A percentile compares a stretch with the other conserved stretches of the same genome.
Conservation (phyloP, 2,113 vertebrate species). For the Ailuropoda melanoleuca region DNA sequence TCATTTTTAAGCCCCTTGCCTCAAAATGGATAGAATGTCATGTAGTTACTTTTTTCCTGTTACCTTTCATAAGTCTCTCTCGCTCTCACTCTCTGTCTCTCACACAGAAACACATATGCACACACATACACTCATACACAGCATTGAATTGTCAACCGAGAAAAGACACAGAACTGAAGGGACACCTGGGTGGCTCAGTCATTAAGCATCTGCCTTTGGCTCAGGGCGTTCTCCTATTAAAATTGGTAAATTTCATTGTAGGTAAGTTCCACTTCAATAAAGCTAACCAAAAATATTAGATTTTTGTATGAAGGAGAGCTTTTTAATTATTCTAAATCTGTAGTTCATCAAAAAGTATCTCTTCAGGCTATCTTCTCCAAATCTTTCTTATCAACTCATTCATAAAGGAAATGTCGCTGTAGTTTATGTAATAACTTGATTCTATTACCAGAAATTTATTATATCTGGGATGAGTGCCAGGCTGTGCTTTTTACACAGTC, state of each 20-base stretch:
- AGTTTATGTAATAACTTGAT: neutral
- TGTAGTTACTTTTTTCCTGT: no score
- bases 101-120: no score
- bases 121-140: no score
- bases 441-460: neutral
- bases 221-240: neutral
- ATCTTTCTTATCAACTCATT: neutral
- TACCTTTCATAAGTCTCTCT: no score
- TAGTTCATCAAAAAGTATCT: neutral
- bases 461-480: no score
- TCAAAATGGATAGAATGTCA: no score
- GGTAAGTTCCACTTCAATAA: neutral
- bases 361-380: neutral
- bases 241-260: neutral
- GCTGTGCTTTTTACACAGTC: neutral
- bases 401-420: neutral
- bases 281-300: neutral
- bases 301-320: neutral
- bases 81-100: no score
- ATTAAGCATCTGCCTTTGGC: no score
- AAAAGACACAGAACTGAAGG: no score
- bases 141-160: no score
- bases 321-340: neutral
- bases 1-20: no score
- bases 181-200: no score